Conservation (phyloP, 2,113 vertebrate species). For the Urocynchramus pylzowi region DNA sequence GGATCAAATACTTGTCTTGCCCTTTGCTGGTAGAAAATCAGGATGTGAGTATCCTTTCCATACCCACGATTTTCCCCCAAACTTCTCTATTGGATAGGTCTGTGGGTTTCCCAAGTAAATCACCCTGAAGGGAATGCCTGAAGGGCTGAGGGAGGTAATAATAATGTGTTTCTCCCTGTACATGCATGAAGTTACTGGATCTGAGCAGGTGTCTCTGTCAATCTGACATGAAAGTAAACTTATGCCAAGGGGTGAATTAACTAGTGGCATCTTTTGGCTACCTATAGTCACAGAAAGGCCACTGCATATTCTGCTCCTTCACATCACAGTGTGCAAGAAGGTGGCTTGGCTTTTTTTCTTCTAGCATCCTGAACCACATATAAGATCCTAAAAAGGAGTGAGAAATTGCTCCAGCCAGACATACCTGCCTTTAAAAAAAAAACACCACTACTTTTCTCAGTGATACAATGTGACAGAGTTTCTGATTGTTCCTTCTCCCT, state of each 20-base stretch:
- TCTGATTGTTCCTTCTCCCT: constrained; percentile 27
- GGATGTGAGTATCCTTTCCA: background rate
- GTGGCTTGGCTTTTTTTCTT: background rate
- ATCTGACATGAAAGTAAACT: background rate
- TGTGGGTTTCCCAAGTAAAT: background rate
- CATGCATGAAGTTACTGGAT: background rate
- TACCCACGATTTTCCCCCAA: background rate
- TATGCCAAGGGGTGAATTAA: background rate
- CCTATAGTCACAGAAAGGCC: background rate
- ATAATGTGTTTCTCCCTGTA: background rate
- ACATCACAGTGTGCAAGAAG: rapidly evolving
- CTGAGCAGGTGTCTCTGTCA: background rate
- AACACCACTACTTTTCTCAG: background rate
- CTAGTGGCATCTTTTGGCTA: background rate
- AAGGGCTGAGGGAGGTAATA: background rate
- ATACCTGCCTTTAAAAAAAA: background rate
- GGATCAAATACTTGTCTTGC: background rate
- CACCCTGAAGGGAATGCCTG: background rate
- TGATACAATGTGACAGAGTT: background rate
- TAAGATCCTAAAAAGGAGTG: background rate
- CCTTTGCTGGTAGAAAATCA: background rate
- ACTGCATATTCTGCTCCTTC: background rate
- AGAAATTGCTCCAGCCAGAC: background rate
- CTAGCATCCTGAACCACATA: background rate
- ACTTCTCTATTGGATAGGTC: background rate